Percentiles rank a stretch among this genome's conserved stretches.
Evolutionary conservation across 2,797 vertebrate species (phyloP).

Genomic region (Fistularia commersonii): DNA sequence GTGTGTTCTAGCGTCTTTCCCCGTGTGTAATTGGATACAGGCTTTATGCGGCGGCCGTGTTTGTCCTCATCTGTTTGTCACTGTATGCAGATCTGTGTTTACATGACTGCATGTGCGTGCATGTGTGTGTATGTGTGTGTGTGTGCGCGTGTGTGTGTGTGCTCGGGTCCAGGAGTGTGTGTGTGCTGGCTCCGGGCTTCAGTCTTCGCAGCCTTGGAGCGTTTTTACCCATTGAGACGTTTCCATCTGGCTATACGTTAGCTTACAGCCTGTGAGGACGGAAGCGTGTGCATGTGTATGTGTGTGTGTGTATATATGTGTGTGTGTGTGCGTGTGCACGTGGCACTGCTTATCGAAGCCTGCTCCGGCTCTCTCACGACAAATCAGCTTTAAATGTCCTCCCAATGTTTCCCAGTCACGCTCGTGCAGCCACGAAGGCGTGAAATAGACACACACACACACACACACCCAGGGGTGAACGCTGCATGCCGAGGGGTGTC

Average conservation of each 20-base stretch:
- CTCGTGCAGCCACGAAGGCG: constrained; percentile 43
- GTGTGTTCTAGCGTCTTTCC: too few species aligned
- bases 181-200: constrained; percentile 22
- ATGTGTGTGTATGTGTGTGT: neutral
- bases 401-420: constrained; percentile 51
- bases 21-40: too few species aligned
- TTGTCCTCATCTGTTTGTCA: too few species aligned
- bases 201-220: constrained; percentile 27
- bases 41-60: too few species aligned
- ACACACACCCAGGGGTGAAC: constrained; percentile 36
- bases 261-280: constrained; percentile 37
- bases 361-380: constrained; percentile 52
- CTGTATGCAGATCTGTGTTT: neutral
- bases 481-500: constrained; percentile 57
- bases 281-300: constrained; percentile 12
- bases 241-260: constrained; percentile 54
- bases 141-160: constrained; percentile 3
- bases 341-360: constrained; percentile 40
- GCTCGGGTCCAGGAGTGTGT: constrained; percentile 7
- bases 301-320: constrained; percentile 25
- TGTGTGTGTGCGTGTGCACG: constrained; percentile 42
- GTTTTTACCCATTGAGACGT: constrained; percentile 41
- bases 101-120: neutral
- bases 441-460: constrained; percentile 36
- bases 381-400: constrained; percentile 63